A percentile compares a stretch with the other conserved stretches of the same genome.
Evolutionary conservation across 2,113 vertebrate species (phyloP).

Genomic region (Blennius ocellaris): DNA sequence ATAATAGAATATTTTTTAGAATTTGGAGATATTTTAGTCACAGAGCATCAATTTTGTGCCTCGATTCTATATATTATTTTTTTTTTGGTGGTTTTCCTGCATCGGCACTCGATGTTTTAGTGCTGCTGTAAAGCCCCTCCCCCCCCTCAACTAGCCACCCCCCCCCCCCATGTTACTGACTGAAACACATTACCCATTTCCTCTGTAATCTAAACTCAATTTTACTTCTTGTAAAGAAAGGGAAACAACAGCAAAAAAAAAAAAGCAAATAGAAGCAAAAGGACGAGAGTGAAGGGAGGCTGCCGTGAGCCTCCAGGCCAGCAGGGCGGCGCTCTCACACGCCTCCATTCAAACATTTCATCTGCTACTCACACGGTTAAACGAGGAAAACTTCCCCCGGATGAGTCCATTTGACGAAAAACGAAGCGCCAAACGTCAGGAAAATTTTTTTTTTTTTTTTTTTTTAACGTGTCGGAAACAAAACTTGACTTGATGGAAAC

Average conservation of each 20-base stretch:
- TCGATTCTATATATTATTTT: conserved; percentile 82
- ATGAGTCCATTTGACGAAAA: conserved; percentile 48
- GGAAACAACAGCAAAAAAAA: background rate
- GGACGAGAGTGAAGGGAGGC: conserved; percentile 68
- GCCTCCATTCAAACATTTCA: conserved; percentile 75
- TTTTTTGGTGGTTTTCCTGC: conserved; percentile 81
- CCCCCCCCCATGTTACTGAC: conserved; percentile 79
- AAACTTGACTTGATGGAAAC: no score
- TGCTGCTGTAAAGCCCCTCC: conserved; percentile 70
- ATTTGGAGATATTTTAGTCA: conserved; percentile 87
- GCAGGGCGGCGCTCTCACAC: conserved; percentile 57
- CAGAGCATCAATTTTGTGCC: conserved; percentile 84
- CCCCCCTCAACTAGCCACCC: conserved; percentile 53
- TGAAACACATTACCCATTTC: conserved; percentile 79
- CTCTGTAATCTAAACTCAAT: conserved; percentile 77
- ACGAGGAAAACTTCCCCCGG: conserved; percentile 39
- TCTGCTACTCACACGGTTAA: conserved; percentile 64
- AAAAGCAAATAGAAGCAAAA: conserved; percentile 46
- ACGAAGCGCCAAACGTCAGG: no score
- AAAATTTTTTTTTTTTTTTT: no score
- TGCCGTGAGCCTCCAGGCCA: conserved; percentile 54
- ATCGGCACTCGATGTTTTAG: conserved; percentile 74
- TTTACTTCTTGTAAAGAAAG: conserved; percentile 57
- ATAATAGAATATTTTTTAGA: conserved; percentile 86
- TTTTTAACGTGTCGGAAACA: no score